Base-by-base conservation (phyloP, 2,113 vertebrate genomes). In the Equus przewalskii region DNA sequence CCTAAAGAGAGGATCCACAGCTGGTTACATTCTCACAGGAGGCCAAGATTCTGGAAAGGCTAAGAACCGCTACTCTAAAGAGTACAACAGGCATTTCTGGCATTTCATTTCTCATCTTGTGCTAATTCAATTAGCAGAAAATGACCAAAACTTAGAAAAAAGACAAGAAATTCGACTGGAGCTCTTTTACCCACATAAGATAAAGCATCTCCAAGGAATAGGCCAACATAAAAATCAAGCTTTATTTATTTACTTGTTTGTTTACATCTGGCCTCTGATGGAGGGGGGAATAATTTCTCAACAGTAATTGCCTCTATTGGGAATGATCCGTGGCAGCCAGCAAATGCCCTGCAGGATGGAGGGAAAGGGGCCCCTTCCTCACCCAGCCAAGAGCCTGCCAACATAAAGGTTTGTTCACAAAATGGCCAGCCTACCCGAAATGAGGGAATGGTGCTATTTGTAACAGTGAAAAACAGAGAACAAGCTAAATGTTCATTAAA, bases 41-140 rank as follows among this genome's bases (percentile, higher is more conserved):
- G 12, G 58, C 83, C 85, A n/a, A 44, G 51, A 58, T 14, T 78
- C 56, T 51, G 69, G 36, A 56, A 76, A 76, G 6, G 28, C 60
- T 60, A 26, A 75, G 60, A 76, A 24, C 22, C 30, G 64, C 72
- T 58, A 70, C 9, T 73, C 70, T 36, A 28, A 41, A 10, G 51
- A 8, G 28, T 19, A 75, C 64, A 58, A 15, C 7, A 9, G 58
- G 36, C n/a, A 49, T 70, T 80, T 60, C 19, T 3, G 18, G 18
- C 26, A 67, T 65, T 76, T 76, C 54, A 41, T 79, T 85, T 64
- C 44, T 85, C n/a, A 56, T 72, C 33, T 3, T 22, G 21, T 73
- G n/a, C 15, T 92, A 92, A 94, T 78, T 90, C 30, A 90, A 54
- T 67, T 36, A 95, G 69, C 28, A 58, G 44, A 69, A 95, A 58